Base-by-base conservation (phyloP, 2,888 invertebrate genomes). In the Gandaritis pyraliata region DNA sequence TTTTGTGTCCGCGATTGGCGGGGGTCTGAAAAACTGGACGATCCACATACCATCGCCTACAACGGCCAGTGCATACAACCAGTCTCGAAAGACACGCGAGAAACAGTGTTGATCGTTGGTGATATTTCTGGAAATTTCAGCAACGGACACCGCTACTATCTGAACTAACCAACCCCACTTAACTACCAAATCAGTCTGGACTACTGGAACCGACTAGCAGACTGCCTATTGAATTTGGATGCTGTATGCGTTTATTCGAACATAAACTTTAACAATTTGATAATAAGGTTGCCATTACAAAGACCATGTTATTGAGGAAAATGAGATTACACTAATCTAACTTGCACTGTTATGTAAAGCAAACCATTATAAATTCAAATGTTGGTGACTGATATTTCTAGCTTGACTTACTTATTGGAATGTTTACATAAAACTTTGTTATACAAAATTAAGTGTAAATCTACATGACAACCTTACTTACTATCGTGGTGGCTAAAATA, bases 31-130 rank as follows among this genome's bases (percentile, higher is more conserved):
- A 92, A 92, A 92, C 92, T 92, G 90, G 92, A 91, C 91, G 91
- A 91, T 92, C 92, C 92, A 91, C 90, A 90, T 85, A 90, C 91
- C 88, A 90, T 86, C 91, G 92, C 90, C 92, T 90, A 91, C 87
- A 88, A 85, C 87, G 88, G 87, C 86, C 83, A 83, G 84, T 81
- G 88, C 87, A 86, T 77, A 83, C 85, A 86, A 86, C 86, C 81
- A 87, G 86, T 86, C 84, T 81, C 86, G 77, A 80, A 72, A 83
- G 70, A 72, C 75, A 76, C 76, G 74, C 76, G 60, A 90, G 82
- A 78, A 86, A 82, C 87, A 85, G 86, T 90, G 88, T 83, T 86
- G 85, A 69, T 80, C 89, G 89, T 90, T 90, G 90, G 80, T 89
- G 87, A 88, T 76, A 87, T 85, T 88, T 86, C 82, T 89, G 87